Evolutionary conservation across 2,113 vertebrate genomes (phyloP).

Genomic region (Hypocryptadius cinnamomeus): DNA sequence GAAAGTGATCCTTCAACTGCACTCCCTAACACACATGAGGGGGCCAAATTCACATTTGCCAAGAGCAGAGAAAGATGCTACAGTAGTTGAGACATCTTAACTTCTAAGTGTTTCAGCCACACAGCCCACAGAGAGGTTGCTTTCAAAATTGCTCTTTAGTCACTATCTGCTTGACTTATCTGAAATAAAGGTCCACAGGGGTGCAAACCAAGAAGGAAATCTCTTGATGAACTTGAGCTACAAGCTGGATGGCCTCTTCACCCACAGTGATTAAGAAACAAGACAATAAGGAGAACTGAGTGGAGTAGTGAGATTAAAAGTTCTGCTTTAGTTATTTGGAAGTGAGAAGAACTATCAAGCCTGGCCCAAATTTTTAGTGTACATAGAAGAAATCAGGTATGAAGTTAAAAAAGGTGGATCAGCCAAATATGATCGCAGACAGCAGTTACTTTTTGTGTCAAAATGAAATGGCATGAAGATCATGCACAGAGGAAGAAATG

Average conservation of each 20-base stretch:
- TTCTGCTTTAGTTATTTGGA: neutral
- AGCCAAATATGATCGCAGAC: neutral
- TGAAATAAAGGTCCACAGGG: neutral
- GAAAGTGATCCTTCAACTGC: neutral
- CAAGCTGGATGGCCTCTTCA: neutral
- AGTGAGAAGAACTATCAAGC: neutral
- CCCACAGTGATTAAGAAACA: neutral
- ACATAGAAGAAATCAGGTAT: neutral
- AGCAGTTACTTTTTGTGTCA: neutral
- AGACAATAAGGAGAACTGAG: neutral
- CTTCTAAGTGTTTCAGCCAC: neutral
- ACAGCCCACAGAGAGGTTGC: neutral
- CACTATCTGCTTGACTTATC: neutral
- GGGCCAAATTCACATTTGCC: neutral
- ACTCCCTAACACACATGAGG: fast-evolving
- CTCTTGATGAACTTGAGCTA: neutral
- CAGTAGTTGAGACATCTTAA: neutral
- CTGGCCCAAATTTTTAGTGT: neutral
- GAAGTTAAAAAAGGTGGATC: neutral
- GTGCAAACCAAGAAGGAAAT: neutral
- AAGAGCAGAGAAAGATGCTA: neutral
- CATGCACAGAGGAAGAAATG: neutral
- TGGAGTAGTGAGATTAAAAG: neutral
- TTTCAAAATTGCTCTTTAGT: neutral
- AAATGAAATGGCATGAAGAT: neutral